Evolutionary conservation across 2,797 vertebrate genomes (phyloP).

Genomic region (Ciconia nigra): DNA sequence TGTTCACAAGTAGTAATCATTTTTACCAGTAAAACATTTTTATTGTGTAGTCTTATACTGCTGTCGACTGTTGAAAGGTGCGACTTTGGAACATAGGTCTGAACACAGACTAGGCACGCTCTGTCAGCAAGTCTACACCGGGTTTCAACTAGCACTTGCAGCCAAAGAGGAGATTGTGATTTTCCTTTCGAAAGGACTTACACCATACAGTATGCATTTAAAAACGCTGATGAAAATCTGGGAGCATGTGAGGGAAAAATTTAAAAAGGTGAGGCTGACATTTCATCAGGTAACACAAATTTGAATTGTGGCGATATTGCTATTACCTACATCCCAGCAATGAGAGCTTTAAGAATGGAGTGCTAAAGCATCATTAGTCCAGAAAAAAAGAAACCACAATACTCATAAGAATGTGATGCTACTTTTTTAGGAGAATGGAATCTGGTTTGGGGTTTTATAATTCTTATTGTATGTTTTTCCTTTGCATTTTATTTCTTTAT

Average conservation of each 20-base stretch:
- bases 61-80: not conserved
- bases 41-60: not conserved
- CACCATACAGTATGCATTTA: not conserved
- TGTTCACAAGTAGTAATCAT: conserved; percentile 28
- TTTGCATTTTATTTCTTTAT: not conserved
- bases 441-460: not conserved
- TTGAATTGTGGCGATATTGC: not conserved
- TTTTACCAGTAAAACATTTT: conserved; percentile 44
- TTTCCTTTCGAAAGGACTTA: not conserved
- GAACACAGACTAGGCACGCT: not conserved
- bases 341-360: not conserved
- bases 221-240: not conserved
- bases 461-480: not conserved
- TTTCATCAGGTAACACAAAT: not conserved
- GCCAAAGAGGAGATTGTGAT: not conserved
- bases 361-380: not conserved
- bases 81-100: not conserved
- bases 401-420: not conserved
- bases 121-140: not conserved
- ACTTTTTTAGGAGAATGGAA: not conserved
- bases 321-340: not conserved
- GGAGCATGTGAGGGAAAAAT: not conserved
- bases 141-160: not conserved
- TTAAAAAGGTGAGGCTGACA: not conserved
- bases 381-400: not conserved